These are phyloP conservation scores for Caenorhabditis zanzibari DNA, from an alignment of 2,888 invertebrate genomes.

Conservation along the genomic window DNA sequence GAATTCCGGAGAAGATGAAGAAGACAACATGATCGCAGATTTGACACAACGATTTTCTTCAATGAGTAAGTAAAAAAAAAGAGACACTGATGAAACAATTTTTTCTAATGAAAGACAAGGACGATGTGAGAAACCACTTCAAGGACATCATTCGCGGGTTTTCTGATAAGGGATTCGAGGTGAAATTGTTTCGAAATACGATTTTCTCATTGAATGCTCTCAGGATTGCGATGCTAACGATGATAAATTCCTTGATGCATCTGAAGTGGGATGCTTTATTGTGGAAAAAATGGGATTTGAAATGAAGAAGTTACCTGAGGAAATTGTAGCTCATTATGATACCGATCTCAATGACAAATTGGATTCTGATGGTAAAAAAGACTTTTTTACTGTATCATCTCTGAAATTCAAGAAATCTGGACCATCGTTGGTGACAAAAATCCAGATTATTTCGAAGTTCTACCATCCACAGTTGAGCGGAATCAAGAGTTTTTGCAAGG, in stretches of 20 bases:
- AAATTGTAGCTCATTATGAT: slow-evolving; percentile 60
- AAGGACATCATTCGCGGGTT: slow-evolving; percentile 67
- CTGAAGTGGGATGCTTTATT: slow-evolving; percentile 52
- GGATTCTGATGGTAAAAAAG: slow-evolving; percentile 52
- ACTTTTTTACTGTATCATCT: background rate
- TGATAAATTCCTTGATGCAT: slow-evolving; percentile 42
- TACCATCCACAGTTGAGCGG: slow-evolving; percentile 51
- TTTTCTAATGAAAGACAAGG: slow-evolving; percentile 21
- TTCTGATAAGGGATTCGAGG: slow-evolving; percentile 65
- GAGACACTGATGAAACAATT: slow-evolving; percentile 7
- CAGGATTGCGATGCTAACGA: slow-evolving; percentile 47
- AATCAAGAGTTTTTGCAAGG: slow-evolving; percentile 56
- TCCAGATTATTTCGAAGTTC: slow-evolving; percentile 35
- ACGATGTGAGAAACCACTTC: slow-evolving; percentile 47
- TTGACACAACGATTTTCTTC: background rate
- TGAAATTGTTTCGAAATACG: background rate
- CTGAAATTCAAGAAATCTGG: slow-evolving; percentile 60
- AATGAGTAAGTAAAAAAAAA: background rate
- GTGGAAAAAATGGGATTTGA: slow-evolving; percentile 59
- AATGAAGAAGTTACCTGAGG: background rate
- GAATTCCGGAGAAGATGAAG: background rate
- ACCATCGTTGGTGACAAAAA: slow-evolving; percentile 59
- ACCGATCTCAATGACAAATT: slow-evolving; percentile 50
- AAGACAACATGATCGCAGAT: background rate
- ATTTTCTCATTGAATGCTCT: background rate